Percentiles rank a stretch among this genome's conserved stretches.
These are phyloP conservation scores for Oceanodroma leucorhoa DNA, from an alignment of 2,797 vertebrate genomes.

Conservation along the genomic window DNA sequence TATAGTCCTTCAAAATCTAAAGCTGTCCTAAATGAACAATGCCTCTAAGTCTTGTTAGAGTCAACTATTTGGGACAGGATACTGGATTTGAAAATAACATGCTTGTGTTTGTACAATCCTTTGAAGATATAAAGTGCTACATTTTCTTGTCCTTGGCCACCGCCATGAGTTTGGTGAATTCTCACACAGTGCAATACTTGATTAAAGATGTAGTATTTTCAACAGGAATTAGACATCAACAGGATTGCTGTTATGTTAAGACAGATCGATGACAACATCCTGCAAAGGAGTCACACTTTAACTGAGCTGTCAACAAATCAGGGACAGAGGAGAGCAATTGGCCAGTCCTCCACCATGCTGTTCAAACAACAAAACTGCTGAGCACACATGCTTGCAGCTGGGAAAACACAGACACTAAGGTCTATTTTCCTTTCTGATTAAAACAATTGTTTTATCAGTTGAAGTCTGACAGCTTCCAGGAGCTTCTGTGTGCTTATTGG, in stretches of 20 bases:
- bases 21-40: not conserved
- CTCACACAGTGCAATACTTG: not conserved
- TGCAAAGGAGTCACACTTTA: not conserved
- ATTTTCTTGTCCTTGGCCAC: not conserved
- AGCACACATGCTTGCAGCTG: slow-evolving; percentile 4
- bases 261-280: not conserved
- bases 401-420: slow-evolving; percentile 7
- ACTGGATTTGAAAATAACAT: not conserved
- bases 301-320: not conserved
- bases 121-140: not conserved
- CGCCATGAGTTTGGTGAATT: not conserved
- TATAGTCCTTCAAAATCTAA: not conserved
- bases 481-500: not conserved
- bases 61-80: not conserved
- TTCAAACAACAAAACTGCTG: slow-evolving; percentile 14
- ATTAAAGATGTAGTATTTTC: not conserved
- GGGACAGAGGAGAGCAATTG: not conserved
- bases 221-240: not conserved
- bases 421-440: slow-evolving; percentile 39
- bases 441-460: not conserved
- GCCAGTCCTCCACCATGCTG: not conserved
- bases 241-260: not conserved
- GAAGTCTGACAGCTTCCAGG: not conserved
- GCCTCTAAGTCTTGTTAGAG: not conserved
- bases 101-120: not conserved